Base-by-base conservation (phyloP, 2,113 vertebrate species). In the Microtus ochrogaster region DNA sequence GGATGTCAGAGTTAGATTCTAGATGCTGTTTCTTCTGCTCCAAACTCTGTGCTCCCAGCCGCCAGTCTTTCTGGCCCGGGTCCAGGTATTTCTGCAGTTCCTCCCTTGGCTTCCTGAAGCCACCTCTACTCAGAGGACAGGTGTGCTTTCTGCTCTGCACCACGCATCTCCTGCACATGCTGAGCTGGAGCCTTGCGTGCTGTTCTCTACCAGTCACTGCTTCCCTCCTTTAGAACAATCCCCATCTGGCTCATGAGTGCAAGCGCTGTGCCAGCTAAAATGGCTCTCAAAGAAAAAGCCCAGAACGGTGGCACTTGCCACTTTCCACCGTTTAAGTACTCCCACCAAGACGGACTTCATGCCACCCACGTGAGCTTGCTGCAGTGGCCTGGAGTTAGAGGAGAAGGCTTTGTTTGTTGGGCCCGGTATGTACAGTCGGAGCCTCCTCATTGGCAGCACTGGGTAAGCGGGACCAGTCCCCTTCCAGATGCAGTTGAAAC, bases 361-460 rank as follows among this genome's bases (percentile, higher is more conserved):
- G 44, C 89, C 19, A 10, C 82, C 10, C 3, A 0, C 1, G 1
- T 16, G 58, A 91, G 0, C 22, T 41, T 66, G 36, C 14, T 82
- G 66, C 3, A 4, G 78, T 0, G 5, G 74, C 21, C 66, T 14
- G n/a, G 9, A 90, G 30, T 7, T 41, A 28, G 22, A 17, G 0
- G 17, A 14, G 22, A 14, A 7, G 76, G 39, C 1, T 72, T 0
- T 24, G 47, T 33, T 72, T 39, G 30, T 6, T 1, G 3, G 47
- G 77, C 66, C 36, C 1, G 0, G 82, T 44, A 2, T 0, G 28
- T 39, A 5, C 84, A 6, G 19, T 10, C 10, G 7, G 68, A 0
- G 0, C 6, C 39, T 16, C 2, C 39, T 21, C 7, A 3, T 1
- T 3, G 58, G 74, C 19, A 11, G 93, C 30, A 0, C 41, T 3